Evolutionary conservation across 30 jellyfish, hydroid and myxozoan species (phyloP).

Genomic region (Hydractinia symbiolongicarpus): DNA sequence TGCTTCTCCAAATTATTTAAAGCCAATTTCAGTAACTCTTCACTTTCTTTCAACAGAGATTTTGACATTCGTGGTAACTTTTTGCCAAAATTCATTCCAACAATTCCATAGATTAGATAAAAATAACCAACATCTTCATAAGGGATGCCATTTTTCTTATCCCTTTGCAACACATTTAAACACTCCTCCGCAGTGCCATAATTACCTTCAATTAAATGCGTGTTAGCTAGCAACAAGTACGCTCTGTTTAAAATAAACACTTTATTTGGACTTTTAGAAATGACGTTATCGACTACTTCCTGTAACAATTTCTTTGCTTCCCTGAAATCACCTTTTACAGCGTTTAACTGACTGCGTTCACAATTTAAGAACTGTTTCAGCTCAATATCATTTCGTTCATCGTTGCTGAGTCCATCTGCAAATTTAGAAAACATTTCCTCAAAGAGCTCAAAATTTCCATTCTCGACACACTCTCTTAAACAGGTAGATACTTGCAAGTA

Average conservation of each 20-base stretch:
- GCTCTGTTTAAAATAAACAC: constrained; percentile 56
- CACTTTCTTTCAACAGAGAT: constrained; percentile 54
- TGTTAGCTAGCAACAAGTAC: constrained; percentile 47
- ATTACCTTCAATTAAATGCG: constrained; percentile 69
- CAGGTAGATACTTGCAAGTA: constrained; percentile 16
- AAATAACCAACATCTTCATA: constrained; percentile 45
- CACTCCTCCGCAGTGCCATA: constrained; percentile 86
- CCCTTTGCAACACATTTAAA: constrained; percentile 47
- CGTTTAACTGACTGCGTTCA: constrained; percentile 9
- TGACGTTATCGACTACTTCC: constrained; percentile 49
- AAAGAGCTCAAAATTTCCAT: constrained; percentile 61
- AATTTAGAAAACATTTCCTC: constrained; percentile 37
- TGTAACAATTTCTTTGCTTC: constrained; percentile 64
- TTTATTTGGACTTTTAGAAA: constrained; percentile 49
- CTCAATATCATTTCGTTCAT: constrained; percentile 5
- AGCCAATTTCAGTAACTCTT: background rate
- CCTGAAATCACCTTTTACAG: constrained; percentile 49
- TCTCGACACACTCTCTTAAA: constrained; percentile 31
- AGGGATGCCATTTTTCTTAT: constrained; percentile 30
- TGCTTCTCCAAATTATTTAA: constrained; percentile 3
- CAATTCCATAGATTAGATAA: constrained; percentile 48
- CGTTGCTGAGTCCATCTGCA: background rate
- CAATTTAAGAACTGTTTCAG: constrained; percentile 11
- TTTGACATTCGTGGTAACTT: constrained; percentile 46
- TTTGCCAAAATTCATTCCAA: constrained; percentile 62